Percentiles rank a stretch among this genome's conserved stretches.
Conservation (phyloP, 2,797 vertebrate genomes). For the Mus caroli region DNA sequence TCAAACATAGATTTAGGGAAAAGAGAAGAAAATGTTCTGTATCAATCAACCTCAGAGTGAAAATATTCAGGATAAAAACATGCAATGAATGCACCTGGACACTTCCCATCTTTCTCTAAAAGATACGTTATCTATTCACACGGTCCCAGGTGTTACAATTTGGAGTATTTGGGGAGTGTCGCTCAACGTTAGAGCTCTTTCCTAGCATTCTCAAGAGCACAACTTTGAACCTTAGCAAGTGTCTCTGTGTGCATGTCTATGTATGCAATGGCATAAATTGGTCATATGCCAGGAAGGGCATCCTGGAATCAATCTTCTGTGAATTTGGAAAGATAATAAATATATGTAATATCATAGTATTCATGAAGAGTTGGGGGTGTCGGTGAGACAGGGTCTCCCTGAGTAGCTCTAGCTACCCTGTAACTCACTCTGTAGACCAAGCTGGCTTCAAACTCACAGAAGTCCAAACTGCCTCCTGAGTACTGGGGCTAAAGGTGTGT, state of each 20-base stretch:
- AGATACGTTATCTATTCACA: not conserved
- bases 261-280: not conserved
- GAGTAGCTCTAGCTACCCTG: not conserved
- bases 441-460: not conserved
- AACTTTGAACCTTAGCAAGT: not conserved
- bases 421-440: not conserved
- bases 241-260: not conserved
- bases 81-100: not conserved
- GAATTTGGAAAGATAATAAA: not conserved
- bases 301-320: not conserved
- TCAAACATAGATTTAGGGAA: conserved; percentile 46
- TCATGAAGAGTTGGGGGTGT: not conserved
- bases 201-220: not conserved
- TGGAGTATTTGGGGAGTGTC: not conserved
- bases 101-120: not conserved
- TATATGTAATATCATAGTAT: not conserved
- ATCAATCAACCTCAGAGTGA: not conserved
- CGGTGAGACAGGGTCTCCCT: not conserved
- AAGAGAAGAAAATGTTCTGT: conserved; percentile 53
- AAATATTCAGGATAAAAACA: not conserved
- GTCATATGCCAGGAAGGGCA: not conserved
- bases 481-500: not conserved
- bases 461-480: not conserved
- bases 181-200: not conserved
- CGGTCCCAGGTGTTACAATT: not conserved